Evolutionary conservation across 35 echinoderm and acorn worm species (phyloP).

Genomic region (Chiridota heheva): DNA sequence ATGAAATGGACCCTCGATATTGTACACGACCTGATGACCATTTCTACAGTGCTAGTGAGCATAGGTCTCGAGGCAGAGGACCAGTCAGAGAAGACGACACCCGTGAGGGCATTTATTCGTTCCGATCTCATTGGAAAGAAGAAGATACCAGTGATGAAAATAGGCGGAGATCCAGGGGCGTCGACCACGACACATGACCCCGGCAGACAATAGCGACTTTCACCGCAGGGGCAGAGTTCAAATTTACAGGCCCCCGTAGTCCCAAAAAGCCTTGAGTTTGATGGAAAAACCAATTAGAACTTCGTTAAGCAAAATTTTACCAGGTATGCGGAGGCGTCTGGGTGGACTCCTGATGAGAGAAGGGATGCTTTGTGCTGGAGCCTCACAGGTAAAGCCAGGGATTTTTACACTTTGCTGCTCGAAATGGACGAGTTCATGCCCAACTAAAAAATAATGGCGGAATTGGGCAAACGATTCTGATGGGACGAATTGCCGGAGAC

Average conservation of each 20-base stretch:
- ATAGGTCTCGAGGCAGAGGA: not conserved
- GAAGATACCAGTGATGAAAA: not conserved
- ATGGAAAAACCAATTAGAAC: not conserved
- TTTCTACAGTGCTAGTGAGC: not conserved
- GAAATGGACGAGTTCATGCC: not conserved
- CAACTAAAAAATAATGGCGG: not conserved
- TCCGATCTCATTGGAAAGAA: not conserved
- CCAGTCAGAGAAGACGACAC: not conserved
- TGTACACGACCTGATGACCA: not conserved
- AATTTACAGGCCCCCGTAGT: not conserved
- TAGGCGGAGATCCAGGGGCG: not conserved
- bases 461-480: not conserved
- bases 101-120: not conserved
- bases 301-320: not conserved
- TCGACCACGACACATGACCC: not conserved
- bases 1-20: not conserved
- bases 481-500: not conserved
- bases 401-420: not conserved
- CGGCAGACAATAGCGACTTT: not conserved
- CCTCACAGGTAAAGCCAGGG: not conserved
- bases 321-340: not conserved
- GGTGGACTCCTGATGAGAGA: not conserved
- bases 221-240: not conserved
- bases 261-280: not conserved
- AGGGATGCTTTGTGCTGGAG: not conserved